Evolutionary conservation across 1,140 invertebrate genomes (phyloP).

Genomic region (Bilobella aurantiaca): DNA sequence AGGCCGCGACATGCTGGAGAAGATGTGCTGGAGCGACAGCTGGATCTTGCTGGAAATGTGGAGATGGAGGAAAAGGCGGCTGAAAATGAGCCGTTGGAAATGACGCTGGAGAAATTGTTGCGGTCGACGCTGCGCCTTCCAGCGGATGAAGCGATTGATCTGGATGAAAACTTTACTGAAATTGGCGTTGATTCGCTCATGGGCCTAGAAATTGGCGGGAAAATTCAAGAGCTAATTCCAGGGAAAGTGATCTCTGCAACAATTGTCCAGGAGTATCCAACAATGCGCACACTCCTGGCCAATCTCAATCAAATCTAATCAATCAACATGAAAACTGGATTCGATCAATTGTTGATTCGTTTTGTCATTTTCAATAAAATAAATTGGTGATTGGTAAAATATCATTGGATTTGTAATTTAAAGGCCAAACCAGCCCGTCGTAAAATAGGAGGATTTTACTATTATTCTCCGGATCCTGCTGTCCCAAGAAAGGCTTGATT

Average conservation of each 20-base stretch:
- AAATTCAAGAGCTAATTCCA: constrained; percentile 1
- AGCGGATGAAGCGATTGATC: constrained; percentile 5
- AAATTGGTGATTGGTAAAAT: neutral
- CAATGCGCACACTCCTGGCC: neutral
- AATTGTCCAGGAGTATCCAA: neutral
- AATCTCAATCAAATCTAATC: neutral
- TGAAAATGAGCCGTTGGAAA: neutral
- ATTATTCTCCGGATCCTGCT: too few relatives aligned
- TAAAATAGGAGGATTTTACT: too few relatives aligned
- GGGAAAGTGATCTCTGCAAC: neutral
- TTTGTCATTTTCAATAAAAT: neutral
- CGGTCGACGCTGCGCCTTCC: constrained; percentile 11
- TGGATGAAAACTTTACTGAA: constrained; percentile 16
- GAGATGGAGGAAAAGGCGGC: neutral
- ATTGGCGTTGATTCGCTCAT: constrained; percentile 23
- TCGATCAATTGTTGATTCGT: neutral
- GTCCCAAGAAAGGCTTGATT: too few relatives aligned
- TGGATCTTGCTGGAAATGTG: too few relatives aligned
- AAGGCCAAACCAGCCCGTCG: neutral
- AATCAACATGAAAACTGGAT: neutral
- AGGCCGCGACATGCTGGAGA: too few relatives aligned
- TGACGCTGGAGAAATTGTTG: neutral
- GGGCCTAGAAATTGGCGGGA: constrained; percentile 18
- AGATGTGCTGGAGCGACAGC: too few relatives aligned
- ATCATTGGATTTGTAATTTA: too few relatives aligned